Conservation (phyloP, 1,140 invertebrate genomes). For the Gonioctena quinquepunctata region DNA sequence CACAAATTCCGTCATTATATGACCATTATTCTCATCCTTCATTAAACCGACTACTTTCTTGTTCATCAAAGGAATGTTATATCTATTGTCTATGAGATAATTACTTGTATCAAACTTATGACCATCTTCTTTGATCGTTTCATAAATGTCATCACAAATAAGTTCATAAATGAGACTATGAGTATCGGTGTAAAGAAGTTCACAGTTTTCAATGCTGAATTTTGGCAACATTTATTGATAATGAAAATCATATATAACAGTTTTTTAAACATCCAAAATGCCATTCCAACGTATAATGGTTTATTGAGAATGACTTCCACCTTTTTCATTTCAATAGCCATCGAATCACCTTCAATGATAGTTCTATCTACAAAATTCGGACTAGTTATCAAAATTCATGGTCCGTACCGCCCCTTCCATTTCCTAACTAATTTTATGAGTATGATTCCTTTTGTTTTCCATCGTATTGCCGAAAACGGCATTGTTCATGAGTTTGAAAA, state of each 20-base stretch:
- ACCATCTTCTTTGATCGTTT: slow-evolving; percentile 32
- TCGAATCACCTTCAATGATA: no score
- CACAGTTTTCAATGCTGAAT: slow-evolving; percentile 28
- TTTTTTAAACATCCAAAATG: slow-evolving; percentile 49
- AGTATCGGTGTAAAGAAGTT: slow-evolving; percentile 54
- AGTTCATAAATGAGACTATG: slow-evolving; percentile 54
- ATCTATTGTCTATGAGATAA: slow-evolving; percentile 38
- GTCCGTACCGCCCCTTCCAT: no score
- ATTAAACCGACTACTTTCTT: slow-evolving; percentile 59
- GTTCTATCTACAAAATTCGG: no score
- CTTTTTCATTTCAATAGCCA: slow-evolving; percentile 48
- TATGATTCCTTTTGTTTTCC: no score
- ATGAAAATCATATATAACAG: slow-evolving; percentile 45
- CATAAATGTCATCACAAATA: slow-evolving; percentile 41
- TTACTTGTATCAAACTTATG: slow-evolving; percentile 45
- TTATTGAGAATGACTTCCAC: slow-evolving; percentile 44
- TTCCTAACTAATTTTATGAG: no score
- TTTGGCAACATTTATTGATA: slow-evolving; percentile 38
- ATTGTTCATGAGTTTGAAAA: no score
- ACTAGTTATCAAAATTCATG: no score
- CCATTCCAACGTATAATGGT: slow-evolving; percentile 46
- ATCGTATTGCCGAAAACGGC: no score
- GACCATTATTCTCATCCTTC: slow-evolving; percentile 52
- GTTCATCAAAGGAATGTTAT: slow-evolving; percentile 47
- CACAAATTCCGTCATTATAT: slow-evolving; percentile 35